phyloP scores from a whole-genome alignment of 1,140 invertebrate species.

The Bombus sibiricus region DNA sequence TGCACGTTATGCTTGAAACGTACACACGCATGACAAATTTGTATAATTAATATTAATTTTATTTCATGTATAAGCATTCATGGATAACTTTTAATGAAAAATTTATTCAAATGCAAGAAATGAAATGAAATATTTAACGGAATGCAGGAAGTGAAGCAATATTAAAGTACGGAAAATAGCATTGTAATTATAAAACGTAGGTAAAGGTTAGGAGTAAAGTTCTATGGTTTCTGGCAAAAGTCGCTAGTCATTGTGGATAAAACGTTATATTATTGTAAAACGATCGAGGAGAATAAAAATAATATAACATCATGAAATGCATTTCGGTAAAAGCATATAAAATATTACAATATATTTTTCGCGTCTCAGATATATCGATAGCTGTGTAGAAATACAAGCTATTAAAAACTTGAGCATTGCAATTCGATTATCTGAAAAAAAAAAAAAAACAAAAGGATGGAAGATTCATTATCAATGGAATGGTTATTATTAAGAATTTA shows the following conservation, averaged over 20 bases:
- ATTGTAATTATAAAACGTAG: not conserved
- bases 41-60: not conserved
- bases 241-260: constrained; percentile 31
- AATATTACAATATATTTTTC: not conserved
- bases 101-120: not conserved
- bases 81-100: not conserved
- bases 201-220: constrained; percentile 25
- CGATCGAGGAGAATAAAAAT: not conserved
- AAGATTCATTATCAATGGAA: not conserved
- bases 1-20: not conserved
- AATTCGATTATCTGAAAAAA: not conserved
- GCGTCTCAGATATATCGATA: not conserved
- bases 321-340: not conserved
- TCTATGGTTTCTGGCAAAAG: constrained; percentile 29
- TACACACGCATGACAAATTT: not conserved
- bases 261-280: not conserved
- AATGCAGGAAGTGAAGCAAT: not conserved
- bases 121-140: not conserved
- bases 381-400: constrained; percentile 8
- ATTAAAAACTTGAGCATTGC: constrained; percentile 1
- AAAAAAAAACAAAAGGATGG: no score
- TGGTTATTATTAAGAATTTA: not conserved
- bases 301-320: not conserved
- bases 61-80: not conserved
- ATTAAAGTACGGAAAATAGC: not conserved